phyloP scores from a whole-genome alignment of 2,113 vertebrate genomes.

The Reinhardtius hippoglossoides region DNA sequence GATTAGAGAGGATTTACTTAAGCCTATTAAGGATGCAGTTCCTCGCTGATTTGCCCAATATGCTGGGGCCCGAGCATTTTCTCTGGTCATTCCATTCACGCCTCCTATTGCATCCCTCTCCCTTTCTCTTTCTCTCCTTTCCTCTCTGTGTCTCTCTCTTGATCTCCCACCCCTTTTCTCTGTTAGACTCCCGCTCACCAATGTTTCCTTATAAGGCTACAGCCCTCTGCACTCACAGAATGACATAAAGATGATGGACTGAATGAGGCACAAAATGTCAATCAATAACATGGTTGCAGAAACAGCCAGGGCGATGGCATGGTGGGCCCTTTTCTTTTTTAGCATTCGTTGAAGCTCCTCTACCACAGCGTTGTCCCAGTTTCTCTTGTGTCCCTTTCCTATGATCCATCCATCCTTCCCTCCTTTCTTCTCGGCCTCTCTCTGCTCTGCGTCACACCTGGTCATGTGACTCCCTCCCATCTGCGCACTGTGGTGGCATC shows the following conservation, averaged over 20 bases:
- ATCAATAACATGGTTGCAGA: conserved; percentile 3
- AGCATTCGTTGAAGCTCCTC: conserved; percentile 31
- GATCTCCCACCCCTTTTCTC: conserved; percentile 38
- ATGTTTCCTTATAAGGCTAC: conserved; percentile 78
- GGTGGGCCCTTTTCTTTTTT: conserved; percentile 21
- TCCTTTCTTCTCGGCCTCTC: conserved; percentile 65
- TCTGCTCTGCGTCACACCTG: conserved; percentile 66
- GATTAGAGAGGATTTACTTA: conserved; percentile 52
- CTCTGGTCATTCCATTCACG: conserved; percentile 53
- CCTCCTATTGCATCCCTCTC: conserved; percentile 39
- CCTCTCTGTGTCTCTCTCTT: conserved; percentile 13
- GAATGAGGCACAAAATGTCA: conserved; percentile 47
- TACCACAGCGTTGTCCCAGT: conserved; percentile 42
- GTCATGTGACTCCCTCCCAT: conserved; percentile 72
- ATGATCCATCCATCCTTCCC: conserved; percentile 59
- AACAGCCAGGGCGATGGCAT: conserved; percentile 3
- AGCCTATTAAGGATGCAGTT: conserved; percentile 42
- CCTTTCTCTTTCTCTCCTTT: conserved; percentile 15
- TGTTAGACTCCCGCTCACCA: conserved; percentile 53
- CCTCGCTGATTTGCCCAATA: conserved; percentile 38
- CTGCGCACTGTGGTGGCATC: conserved; percentile 60
- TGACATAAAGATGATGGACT: conserved; percentile 49
- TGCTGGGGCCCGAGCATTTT: conserved; percentile 18
- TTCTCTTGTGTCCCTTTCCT: conserved; percentile 42
- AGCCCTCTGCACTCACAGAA: conserved; percentile 60